Conservation (phyloP, 2,113 vertebrate genomes). For the Empidonax alnorum region DNA sequence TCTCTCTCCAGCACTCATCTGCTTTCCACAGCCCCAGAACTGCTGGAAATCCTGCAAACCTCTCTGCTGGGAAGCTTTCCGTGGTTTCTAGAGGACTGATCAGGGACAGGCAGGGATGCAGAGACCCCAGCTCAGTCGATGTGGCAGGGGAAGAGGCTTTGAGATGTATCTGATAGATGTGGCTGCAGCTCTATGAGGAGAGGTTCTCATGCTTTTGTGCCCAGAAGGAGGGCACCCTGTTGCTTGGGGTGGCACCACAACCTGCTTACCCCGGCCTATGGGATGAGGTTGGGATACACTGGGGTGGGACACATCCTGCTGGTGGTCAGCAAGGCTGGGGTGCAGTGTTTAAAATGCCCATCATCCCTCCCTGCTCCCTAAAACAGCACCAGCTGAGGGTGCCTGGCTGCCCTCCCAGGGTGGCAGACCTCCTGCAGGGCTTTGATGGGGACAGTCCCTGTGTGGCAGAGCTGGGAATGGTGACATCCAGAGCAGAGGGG, state of each 20-base stretch:
- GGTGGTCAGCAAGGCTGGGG: not conserved
- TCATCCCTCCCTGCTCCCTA: fast-evolving
- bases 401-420: not conserved
- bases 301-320: fast-evolving
- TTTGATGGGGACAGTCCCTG: not conserved
- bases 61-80: not conserved
- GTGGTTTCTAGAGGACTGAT: not conserved
- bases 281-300: not conserved
- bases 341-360: fast-evolving
- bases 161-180: not conserved
- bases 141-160: not conserved
- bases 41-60: not conserved
- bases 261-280: not conserved
- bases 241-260: fast-evolving
- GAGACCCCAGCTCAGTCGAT: fast-evolving
- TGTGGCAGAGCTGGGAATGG: fast-evolving
- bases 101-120: not conserved
- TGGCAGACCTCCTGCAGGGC: not conserved
- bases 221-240: not conserved
- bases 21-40: not conserved
- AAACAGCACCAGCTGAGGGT: not conserved
- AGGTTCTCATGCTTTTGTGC: not conserved
- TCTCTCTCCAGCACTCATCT: not conserved
- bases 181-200: not conserved
- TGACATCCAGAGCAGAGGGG: not conserved